Percentiles rank a stretch among this genome's conserved stretches.
phyloP scores from a whole-genome alignment of 2,113 vertebrate species.

The Platycercus adscitus region DNA sequence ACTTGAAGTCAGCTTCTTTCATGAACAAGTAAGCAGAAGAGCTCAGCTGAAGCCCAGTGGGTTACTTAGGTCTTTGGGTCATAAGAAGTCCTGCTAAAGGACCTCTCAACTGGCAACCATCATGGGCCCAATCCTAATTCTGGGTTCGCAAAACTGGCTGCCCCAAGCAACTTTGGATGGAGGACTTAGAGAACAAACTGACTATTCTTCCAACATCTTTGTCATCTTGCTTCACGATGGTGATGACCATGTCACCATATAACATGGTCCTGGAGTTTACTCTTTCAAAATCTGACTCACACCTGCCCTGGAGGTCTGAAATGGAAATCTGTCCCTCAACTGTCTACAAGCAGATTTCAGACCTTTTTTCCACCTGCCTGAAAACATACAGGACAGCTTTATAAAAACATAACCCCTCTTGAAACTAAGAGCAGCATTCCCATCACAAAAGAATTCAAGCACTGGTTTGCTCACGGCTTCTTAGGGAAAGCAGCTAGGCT shows the following conservation, averaged over 20 bases:
- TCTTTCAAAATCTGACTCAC: constrained; percentile 78
- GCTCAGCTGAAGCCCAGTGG: neutral
- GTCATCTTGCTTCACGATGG: neutral
- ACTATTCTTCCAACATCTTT: neutral
- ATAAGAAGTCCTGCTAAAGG: neutral
- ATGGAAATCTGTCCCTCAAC: constrained; percentile 73
- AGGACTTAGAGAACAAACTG: neutral
- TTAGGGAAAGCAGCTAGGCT: neutral
- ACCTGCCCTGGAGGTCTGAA: constrained; percentile 77
- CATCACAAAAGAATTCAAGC: neutral
- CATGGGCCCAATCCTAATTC: neutral
- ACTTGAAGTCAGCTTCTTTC: neutral
- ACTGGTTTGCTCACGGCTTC: neutral
- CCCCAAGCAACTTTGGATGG: neutral
- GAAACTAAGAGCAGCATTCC: neutral
- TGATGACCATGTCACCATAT: constrained; percentile 60
- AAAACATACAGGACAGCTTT: neutral
- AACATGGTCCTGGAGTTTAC: constrained; percentile 74
- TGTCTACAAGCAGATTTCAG: constrained; percentile 75
- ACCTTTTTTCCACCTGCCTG: constrained; percentile 74
- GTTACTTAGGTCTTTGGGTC: neutral
- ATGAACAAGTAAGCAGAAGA: neutral
- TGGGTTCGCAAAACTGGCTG: neutral
- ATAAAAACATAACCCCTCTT: neutral
- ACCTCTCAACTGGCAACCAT: neutral